Evolutionary conservation across 2,797 vertebrate species (phyloP).

Genomic region (Chaunax sp.): DNA sequence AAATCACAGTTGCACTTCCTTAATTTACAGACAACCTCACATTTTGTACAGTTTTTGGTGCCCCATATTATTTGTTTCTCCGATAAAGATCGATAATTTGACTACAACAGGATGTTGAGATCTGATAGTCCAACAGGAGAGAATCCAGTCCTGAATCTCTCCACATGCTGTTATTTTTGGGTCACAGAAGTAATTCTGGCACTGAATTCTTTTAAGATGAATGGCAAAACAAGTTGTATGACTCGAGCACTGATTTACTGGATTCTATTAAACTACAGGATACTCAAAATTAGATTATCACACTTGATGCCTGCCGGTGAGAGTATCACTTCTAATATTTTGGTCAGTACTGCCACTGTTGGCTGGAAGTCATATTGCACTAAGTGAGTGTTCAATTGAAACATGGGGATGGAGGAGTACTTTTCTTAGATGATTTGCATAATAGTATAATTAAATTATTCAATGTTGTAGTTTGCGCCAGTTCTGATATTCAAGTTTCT

Average conservation of each 20-base stretch:
- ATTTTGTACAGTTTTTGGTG: background rate
- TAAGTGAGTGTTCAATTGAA: background rate
- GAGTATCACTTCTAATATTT: background rate
- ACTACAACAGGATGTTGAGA: background rate
- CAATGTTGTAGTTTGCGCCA: too few relatives aligned
- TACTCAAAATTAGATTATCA: background rate
- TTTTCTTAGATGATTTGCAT: background rate
- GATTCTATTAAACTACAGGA: background rate
- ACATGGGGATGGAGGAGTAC: fast-evolving
- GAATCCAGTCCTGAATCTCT: background rate
- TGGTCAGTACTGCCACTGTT: constrained; percentile 25
- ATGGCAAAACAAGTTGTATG: background rate
- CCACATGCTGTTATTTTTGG: too few relatives aligned
- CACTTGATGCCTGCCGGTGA: background rate
- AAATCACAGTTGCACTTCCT: background rate
- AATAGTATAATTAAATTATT: background rate
- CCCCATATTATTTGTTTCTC: background rate
- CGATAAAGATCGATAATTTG: background rate
- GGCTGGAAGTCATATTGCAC: constrained; percentile 11
- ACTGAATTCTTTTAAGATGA: background rate
- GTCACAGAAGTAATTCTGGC: background rate
- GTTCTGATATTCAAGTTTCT: background rate
- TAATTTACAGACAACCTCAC: background rate
- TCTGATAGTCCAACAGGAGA: background rate
- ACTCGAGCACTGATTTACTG: background rate